Evolutionary conservation across 2,797 vertebrate genomes (phyloP).

Genomic region (Pelobates cultripes): DNA sequence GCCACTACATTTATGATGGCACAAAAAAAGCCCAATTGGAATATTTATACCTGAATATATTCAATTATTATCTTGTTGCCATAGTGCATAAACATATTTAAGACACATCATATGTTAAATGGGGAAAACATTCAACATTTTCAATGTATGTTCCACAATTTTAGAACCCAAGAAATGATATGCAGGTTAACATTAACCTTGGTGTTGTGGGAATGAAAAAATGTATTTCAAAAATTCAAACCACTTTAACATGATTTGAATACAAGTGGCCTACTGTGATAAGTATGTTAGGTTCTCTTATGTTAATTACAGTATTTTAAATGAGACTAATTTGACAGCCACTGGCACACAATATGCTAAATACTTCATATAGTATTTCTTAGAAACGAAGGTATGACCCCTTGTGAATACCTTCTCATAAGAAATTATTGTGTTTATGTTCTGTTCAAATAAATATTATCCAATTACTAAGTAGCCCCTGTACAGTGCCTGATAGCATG

Average conservation of each 20-base stretch:
- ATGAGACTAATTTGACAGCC: constrained; percentile 76
- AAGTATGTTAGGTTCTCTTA: constrained; percentile 76
- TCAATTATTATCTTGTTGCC: too few relatives aligned
- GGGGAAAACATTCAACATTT: too few relatives aligned
- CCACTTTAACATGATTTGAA: constrained; percentile 61
- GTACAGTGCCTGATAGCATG: constrained; percentile 16
- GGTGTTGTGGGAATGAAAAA: constrained; percentile 45
- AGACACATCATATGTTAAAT: too few relatives aligned
- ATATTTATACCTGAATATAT: too few relatives aligned
- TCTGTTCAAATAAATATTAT: constrained; percentile 56
- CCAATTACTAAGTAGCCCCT: constrained; percentile 55
- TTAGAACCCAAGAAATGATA: too few relatives aligned
- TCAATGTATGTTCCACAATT: too few relatives aligned
- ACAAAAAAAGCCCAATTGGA: too few relatives aligned
- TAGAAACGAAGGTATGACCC: constrained; percentile 49
- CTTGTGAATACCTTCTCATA: constrained; percentile 57
- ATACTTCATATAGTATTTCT: constrained; percentile 59
- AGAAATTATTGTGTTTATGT: constrained; percentile 59
- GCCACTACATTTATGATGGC: too few relatives aligned
- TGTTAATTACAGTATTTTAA: constrained; percentile 81
- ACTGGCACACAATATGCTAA: constrained; percentile 66
- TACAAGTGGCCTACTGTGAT: constrained; percentile 69
- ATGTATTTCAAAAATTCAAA: constrained; percentile 46
- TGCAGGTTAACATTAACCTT: background rate
- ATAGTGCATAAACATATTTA: too few relatives aligned